Evolutionary conservation across 2,888 invertebrate species (phyloP), one percentile per base, ranked within the genome.

Genomic region (Oeneis ivallda): DNA sequence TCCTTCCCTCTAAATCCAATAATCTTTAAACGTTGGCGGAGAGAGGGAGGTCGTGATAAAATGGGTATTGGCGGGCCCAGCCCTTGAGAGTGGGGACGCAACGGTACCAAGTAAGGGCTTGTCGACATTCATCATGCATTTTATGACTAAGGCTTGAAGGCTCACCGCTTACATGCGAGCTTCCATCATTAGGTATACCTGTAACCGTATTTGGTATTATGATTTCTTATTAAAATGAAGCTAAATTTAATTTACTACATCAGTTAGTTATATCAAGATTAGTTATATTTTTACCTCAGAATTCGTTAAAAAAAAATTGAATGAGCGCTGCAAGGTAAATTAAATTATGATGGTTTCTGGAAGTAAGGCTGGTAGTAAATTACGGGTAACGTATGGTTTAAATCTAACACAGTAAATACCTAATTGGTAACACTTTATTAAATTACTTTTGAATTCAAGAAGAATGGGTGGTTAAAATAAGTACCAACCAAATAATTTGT

Each of bases 111-210:
- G 89, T 89, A 83, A 87, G 85, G 86, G 87, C 83, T 81, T 87
- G 86, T 84, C 85, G 82, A 81, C 86, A 87, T 91, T 79, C 84
- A 88, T 92, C 91, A 92, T 89, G 86, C 82, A 87, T 85, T 92
- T 91, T 91, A 92, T 89, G 84, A 81, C 70, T 71, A 78, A 78
- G 84, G 83, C 81, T 87, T 83, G 80, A 83, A 87, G 86, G 82
- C 83, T 79, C 79, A 80, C 83, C 86, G 85, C 82, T 85, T 81
- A 82, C 86, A 86, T 87, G 87, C 86, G 76, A 86, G 81, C 80
- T 78, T 81, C 79, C 78, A 79, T 76, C 76, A 75, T 75, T 77
- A n/a, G n/a, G n/a, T n/a, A 81, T 77, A 81, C 75, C 77, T 75
- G 74, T 75, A 72, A 73, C 69, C 72, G 72, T 74, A 64, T 71